These are phyloP conservation scores for Rana temporaria DNA, from an alignment of 2,113 vertebrate species.

Conservation along the genomic window DNA sequence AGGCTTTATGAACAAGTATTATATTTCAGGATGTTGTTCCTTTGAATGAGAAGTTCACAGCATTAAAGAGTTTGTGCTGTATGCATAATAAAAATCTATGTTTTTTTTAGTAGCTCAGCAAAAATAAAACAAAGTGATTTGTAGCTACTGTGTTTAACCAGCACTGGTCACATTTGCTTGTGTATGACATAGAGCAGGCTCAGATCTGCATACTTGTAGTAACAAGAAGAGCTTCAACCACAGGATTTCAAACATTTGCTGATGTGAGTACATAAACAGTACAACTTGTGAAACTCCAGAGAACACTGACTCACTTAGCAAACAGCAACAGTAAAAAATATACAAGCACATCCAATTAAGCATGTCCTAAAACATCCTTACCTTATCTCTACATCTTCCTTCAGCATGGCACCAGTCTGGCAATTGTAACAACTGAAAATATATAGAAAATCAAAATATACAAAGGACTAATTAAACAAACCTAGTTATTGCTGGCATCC, in stretches of 20 bases:
- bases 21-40: too few relatives aligned
- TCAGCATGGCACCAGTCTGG: constrained; percentile 37
- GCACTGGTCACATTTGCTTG: constrained; percentile 41
- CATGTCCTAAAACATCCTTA: constrained; percentile 32
- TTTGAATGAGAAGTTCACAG: neutral
- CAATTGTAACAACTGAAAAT: constrained; percentile 37
- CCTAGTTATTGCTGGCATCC: constrained; percentile 44
- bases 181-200: constrained; percentile 48
- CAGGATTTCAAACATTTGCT: constrained; percentile 54
- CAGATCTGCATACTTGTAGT: constrained; percentile 54
- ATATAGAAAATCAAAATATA: constrained; percentile 46
- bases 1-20: too few relatives aligned
- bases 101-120: neutral
- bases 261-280: constrained; percentile 55
- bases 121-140: constrained; percentile 8
- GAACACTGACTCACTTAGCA: constrained; percentile 34
- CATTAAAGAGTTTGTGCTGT: neutral
- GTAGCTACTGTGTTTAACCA: constrained; percentile 45
- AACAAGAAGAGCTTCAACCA: constrained; percentile 35
- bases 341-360: constrained; percentile 5
- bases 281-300: constrained; percentile 53
- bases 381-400: constrained; percentile 41
- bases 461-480: constrained; percentile 48
- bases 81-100: neutral
- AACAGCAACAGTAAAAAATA: constrained; percentile 27